Conservation (phyloP, 2,113 vertebrate genomes). For the Channa argus region DNA sequence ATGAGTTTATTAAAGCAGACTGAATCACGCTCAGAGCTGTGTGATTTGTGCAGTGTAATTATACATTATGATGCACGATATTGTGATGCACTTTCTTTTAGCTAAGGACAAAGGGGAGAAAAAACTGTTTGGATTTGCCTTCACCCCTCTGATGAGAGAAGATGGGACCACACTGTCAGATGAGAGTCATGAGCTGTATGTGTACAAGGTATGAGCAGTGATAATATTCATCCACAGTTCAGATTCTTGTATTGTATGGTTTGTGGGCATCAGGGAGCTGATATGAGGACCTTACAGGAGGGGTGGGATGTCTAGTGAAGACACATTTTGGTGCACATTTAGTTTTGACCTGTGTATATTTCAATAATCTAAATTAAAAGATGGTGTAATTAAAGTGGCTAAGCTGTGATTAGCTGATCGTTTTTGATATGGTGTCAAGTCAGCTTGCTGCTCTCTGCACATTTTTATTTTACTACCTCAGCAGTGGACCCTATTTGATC, state of each 20-base stretch:
- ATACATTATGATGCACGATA: constrained; percentile 19
- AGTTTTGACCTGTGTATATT: constrained; percentile 3
- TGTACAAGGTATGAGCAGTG: constrained; percentile 90
- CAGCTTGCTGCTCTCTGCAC: no score
- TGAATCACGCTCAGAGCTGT: constrained; percentile 13
- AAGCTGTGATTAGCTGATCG: background rate
- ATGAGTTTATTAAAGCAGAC: constrained; percentile 25
- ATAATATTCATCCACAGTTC: no score
- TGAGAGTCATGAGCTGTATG: constrained; percentile 94
- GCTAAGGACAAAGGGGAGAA: constrained; percentile 98
- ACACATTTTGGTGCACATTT: no score
- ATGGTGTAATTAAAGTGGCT: background rate
- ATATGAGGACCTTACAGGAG: no score
- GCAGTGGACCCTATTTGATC: no score
- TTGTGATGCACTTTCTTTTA: constrained; percentile 67
- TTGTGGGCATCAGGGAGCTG: no score
- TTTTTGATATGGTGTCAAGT: background rate
- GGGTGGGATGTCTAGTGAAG: no score
- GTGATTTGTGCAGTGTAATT: constrained; percentile 7
- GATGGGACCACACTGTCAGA: constrained; percentile 96
- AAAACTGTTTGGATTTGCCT: constrained; percentile 96
- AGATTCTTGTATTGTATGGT: no score
- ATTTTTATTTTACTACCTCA: no score
- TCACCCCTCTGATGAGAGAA: constrained; percentile 97
- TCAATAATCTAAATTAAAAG: background rate